Evolutionary conservation across 2,888 invertebrate genomes (phyloP).

Genomic region (Dermolepida albohirtum): DNA sequence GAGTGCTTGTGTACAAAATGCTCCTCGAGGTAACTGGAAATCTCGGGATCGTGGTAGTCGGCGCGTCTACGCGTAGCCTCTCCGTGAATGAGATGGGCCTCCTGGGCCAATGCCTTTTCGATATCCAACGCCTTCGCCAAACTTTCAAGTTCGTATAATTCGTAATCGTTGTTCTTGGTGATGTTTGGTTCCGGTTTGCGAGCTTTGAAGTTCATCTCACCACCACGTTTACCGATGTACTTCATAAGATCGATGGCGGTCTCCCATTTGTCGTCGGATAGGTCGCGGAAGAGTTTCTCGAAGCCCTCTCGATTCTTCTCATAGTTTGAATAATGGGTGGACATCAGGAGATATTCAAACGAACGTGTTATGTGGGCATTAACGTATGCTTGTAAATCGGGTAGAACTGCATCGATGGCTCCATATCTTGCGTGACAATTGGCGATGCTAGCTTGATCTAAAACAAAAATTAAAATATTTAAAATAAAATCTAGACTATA

Average conservation of each 20-base stretch:
- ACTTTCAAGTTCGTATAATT: slow-evolving; percentile 77
- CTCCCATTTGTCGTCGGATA: slow-evolving; percentile 82
- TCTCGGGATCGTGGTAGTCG: slow-evolving; percentile 75
- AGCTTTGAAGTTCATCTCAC: slow-evolving; percentile 69
- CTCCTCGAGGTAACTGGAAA: slow-evolving; percentile 82
- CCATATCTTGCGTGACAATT: slow-evolving; percentile 77
- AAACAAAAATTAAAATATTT: slow-evolving; percentile 10
- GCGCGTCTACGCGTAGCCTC: slow-evolving; percentile 70
- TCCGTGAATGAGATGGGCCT: slow-evolving; percentile 76
- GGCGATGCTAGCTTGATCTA: slow-evolving; percentile 53
- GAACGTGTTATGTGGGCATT: slow-evolving; percentile 78
- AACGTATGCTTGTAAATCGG: slow-evolving; percentile 69
- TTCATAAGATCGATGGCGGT: slow-evolving; percentile 82
- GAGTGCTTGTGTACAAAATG: slow-evolving; percentile 79
- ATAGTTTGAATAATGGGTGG: slow-evolving; percentile 82
- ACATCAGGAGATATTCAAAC: slow-evolving; percentile 79
- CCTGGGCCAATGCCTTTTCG: slow-evolving; percentile 77
- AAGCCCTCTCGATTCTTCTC: slow-evolving; percentile 82
- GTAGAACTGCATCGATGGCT: slow-evolving; percentile 67
- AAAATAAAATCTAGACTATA: background rate
- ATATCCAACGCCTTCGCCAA: slow-evolving; percentile 81
- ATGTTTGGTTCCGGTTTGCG: slow-evolving; percentile 58
- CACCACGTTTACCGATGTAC: slow-evolving; percentile 80
- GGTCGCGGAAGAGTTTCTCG: slow-evolving; percentile 76
- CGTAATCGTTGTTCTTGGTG: slow-evolving; percentile 66